phyloP scores from a whole-genome alignment of 2,113 vertebrate species.

The Eolophus roseicapilla region DNA sequence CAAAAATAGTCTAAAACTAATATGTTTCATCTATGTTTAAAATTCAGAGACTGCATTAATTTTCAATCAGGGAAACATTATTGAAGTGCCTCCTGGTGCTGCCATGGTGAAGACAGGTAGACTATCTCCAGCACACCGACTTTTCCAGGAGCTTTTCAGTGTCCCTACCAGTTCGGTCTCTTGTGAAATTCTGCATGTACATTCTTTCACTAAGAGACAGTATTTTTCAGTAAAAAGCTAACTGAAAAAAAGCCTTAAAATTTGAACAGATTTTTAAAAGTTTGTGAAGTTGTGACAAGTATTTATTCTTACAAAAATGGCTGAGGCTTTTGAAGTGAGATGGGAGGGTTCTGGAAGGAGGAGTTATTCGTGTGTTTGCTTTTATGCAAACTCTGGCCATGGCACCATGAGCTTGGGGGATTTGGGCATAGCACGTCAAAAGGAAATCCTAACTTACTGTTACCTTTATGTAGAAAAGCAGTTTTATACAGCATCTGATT shows the following conservation, averaged over 20 bases:
- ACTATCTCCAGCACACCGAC: neutral
- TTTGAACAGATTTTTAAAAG: neutral
- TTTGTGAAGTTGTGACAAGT: neutral
- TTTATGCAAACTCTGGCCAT: neutral
- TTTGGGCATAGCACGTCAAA: neutral
- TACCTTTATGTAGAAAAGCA: neutral
- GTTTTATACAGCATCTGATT: neutral
- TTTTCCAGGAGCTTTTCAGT: neutral
- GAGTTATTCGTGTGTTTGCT: neutral
- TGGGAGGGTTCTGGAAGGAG: neutral
- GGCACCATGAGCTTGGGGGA: neutral
- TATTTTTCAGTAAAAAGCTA: neutral
- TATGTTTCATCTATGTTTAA: conserved; percentile 71
- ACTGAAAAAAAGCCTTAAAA: neutral
- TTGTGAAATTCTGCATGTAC: neutral
- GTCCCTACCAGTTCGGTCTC: neutral
- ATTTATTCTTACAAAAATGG: neutral
- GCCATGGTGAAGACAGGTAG: conserved; percentile 23
- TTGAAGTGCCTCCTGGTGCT: conserved; percentile 49
- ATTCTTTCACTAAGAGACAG: neutral
- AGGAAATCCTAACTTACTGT: neutral
- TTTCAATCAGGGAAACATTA: conserved; percentile 66
- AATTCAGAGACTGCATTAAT: conserved; percentile 72
- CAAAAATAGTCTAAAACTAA: conserved; percentile 71
- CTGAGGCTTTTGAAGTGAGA: neutral